Percentiles rank a stretch among this genome's conserved stretches.
These are phyloP conservation scores for Chloroceryle amazona DNA, from an alignment of 2,797 vertebrate species.

Conservation along the genomic window DNA sequence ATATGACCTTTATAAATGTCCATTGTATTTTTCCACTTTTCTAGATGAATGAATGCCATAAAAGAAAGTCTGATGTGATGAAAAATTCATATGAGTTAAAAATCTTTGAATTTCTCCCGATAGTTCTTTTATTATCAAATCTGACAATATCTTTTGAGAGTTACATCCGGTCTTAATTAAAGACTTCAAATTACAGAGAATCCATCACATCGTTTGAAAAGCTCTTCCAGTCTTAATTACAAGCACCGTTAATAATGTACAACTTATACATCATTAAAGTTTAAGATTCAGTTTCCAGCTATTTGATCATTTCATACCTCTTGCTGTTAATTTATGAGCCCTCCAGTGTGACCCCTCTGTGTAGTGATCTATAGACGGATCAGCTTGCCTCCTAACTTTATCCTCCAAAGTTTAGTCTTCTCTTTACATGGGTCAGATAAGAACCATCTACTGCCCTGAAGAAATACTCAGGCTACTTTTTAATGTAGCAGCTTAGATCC, in stretches of 20 bases:
- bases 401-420: background rate
- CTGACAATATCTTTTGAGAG: slow-evolving; percentile 12
- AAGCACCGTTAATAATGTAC: slow-evolving; percentile 49
- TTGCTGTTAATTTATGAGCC: background rate
- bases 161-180: background rate
- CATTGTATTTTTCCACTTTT: slow-evolving; percentile 36
- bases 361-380: background rate
- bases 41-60: slow-evolving; percentile 15
- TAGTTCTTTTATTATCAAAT: slow-evolving; percentile 16
- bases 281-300: slow-evolving; percentile 27
- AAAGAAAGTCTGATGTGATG: slow-evolving; percentile 10
- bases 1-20: slow-evolving; percentile 49
- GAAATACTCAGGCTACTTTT: slow-evolving; percentile 15
- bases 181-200: slow-evolving; percentile 3
- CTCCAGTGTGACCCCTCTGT: background rate
- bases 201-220: slow-evolving; percentile 21
- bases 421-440: background rate
- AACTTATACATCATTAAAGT: slow-evolving; percentile 39
- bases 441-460: background rate
- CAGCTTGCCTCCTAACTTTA: background rate
- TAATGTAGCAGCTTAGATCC: background rate
- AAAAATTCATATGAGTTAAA: slow-evolving; percentile 52
- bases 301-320: slow-evolving; percentile 24
- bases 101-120: background rate
- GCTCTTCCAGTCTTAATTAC: slow-evolving; percentile 51